Evolutionary conservation across 2,113 vertebrate species (phyloP), one percentile per base, ranked within the genome.

Genomic region (Cyprinus carpio): DNA sequence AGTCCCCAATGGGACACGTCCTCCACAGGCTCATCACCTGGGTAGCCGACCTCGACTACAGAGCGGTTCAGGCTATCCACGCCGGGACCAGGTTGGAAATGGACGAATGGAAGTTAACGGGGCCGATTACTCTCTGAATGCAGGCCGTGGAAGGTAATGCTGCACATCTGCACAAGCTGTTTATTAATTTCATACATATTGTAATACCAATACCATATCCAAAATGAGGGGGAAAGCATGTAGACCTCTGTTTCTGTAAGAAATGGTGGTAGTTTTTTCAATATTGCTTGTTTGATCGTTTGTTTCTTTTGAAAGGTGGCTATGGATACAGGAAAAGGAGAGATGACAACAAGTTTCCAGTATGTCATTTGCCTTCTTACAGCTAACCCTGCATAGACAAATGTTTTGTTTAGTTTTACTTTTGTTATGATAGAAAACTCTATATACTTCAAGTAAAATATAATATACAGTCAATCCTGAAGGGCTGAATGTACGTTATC

Each of bases 291-390:
- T 85, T 75, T 40, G 27, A 87, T 89, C 83, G n/a, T 88, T 90
- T 88, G 62, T 88, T 89, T 91, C 31, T 31, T 81, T 92, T 91
- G 87, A 92, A 99, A 94, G 97, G 96, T 92, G 93, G 96, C 46
- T 99, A 96, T 84, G 94, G 96, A 89, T 98, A 95, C 94, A 96
- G 97, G 90, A 99, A 99, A 95, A 99, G 98, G 91, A 95, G 97
- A 88, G 98, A 99, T 54, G 98, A 99, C 89, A 67, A 49, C 64
- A 99, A 98, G 92, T 99, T 97, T 93, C 95, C 96, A 93, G 98
- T 99, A 90, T 98, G 97, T 96, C 4, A 4, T 87, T 2, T 15
- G 25, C 67, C 37, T 65, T 81, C 7, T 65, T 81, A 6, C 7
- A 46, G 2, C 37, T 40, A 37, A 25, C 56, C 12, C 69, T 64